Conservation (phyloP, 1,140 invertebrate genomes). For the Nephila pilipes region DNA sequence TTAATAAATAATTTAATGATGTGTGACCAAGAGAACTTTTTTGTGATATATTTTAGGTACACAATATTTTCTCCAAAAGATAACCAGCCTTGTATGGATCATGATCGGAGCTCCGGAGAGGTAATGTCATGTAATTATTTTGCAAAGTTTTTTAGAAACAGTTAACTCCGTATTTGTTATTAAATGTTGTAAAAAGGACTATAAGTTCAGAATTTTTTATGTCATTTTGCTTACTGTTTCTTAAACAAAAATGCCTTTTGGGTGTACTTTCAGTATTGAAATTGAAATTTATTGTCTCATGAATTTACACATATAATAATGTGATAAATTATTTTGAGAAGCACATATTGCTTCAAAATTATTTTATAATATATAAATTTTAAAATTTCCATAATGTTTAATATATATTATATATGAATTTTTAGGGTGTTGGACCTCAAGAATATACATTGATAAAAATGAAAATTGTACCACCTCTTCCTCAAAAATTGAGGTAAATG, state of each 20-base stretch:
- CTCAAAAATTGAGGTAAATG: constrained; percentile 84
- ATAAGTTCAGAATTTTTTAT: too few species aligned
- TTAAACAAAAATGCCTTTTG: too few species aligned
- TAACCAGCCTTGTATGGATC: constrained; percentile 99
- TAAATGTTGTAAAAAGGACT: too few species aligned
- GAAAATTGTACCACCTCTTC: constrained; percentile 89
- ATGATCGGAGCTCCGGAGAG: constrained; percentile 97
- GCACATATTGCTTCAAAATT: too few species aligned
- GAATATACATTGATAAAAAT: constrained; percentile 99
- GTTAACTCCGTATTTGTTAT: too few species aligned
- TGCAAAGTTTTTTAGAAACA: too few species aligned
- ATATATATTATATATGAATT: not conserved
- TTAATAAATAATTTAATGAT: not conserved
- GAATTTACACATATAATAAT: too few species aligned
- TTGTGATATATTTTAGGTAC: constrained; percentile 83
- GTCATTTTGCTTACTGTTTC: not conserved
- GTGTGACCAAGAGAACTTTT: not conserved
- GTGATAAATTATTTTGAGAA: too few species aligned
- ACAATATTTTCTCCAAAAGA: constrained; percentile 98
- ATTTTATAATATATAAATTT: too few species aligned
- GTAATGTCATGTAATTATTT: constrained; percentile 77
- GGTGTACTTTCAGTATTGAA: too few species aligned
- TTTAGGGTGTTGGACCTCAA: constrained; percentile 94
- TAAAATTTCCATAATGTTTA: too few species aligned
- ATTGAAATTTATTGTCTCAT: too few species aligned